phyloP scores from a whole-genome alignment of 2,888 invertebrate species.

The Pimpla rufipes region DNA sequence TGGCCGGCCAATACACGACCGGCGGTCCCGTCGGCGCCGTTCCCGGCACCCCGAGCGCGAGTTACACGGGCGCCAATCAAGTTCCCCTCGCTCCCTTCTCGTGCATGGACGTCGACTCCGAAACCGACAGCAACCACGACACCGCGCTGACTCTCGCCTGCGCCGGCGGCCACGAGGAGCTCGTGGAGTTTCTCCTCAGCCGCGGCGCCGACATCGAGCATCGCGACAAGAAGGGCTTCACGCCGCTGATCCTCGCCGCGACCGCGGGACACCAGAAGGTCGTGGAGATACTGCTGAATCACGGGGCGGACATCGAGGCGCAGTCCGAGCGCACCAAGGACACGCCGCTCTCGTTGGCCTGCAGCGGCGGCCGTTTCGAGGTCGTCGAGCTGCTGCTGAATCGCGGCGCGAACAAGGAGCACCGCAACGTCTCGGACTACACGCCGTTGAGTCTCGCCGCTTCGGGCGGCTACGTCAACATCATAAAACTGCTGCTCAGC shows the following conservation, averaged over 20 bases:
- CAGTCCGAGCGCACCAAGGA: conserved; percentile 99
- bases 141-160: conserved; percentile 99
- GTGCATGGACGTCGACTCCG: conserved; percentile 97
- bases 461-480: conserved; percentile 99
- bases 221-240: conserved; percentile 99
- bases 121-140: conserved; percentile 99
- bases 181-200: conserved; percentile 95
- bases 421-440: conserved; percentile 99
- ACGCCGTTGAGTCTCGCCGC: conserved; percentile 99
- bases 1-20: conserved; percentile 67
- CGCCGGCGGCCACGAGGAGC: conserved; percentile 98
- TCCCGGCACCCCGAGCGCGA: conserved; percentile 76
- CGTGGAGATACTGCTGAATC: conserved; percentile 96
- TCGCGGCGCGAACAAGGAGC: conserved; percentile 98
- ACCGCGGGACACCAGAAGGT: conserved; percentile 97
- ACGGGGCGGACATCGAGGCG: conserved; percentile 99
- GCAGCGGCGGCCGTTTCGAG: conserved; percentile 98
- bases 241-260: conserved; percentile 98
- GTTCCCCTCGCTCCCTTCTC: conserved; percentile 88
- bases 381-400: conserved; percentile 96
- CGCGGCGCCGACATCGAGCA: conserved; percentile 98
- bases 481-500: conserved; percentile 96
- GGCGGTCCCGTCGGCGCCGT: conserved; percentile 54
- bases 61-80: conserved; percentile 75
- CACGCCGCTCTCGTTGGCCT: conserved; percentile 98